Conservation (phyloP, 2,888 invertebrate species). For the Apotomis betuletana region DNA sequence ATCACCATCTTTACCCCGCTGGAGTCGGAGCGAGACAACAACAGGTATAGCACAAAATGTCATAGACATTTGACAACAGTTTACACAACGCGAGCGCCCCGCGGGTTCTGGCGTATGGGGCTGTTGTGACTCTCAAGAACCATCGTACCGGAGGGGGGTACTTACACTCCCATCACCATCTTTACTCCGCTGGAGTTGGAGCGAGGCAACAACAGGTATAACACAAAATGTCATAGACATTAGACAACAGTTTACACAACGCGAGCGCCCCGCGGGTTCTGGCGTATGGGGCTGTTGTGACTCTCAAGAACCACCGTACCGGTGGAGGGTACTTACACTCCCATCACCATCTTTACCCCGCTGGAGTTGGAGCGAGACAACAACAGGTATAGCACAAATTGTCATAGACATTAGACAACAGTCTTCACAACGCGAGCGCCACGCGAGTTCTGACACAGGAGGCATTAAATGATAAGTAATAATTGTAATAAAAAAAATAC, state of each 20-base stretch:
- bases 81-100: conserved; percentile 93
- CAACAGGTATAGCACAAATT: conserved; percentile 88
- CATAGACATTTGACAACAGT: conserved; percentile 78
- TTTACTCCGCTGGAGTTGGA: conserved; percentile 96
- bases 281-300: conserved; percentile 77
- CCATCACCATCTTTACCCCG: conserved; percentile 97
- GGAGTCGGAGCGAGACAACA: conserved; percentile 95
- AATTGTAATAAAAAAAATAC: too few relatives aligned
- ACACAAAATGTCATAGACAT: too few relatives aligned
- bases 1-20: conserved; percentile 97
- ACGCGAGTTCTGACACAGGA: too few relatives aligned
- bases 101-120: too few relatives aligned
- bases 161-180: conserved; percentile 96
- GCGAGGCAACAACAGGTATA: conserved; percentile 95
- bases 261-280: too few relatives aligned
- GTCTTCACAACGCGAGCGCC: too few relatives aligned
- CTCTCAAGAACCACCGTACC: conserved; percentile 96
- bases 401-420: too few relatives aligned
- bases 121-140: conserved; percentile 93
- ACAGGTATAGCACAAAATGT: conserved; percentile 86
- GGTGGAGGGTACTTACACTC: conserved; percentile 98
- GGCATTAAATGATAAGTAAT: too few relatives aligned
- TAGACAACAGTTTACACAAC: too few relatives aligned
- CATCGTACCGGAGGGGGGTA: conserved; percentile 97
- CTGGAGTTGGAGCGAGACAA: conserved; percentile 93